These are phyloP conservation scores for Griposia aprilina DNA, from an alignment of 2,888 invertebrate species.

Conservation along the genomic window DNA sequence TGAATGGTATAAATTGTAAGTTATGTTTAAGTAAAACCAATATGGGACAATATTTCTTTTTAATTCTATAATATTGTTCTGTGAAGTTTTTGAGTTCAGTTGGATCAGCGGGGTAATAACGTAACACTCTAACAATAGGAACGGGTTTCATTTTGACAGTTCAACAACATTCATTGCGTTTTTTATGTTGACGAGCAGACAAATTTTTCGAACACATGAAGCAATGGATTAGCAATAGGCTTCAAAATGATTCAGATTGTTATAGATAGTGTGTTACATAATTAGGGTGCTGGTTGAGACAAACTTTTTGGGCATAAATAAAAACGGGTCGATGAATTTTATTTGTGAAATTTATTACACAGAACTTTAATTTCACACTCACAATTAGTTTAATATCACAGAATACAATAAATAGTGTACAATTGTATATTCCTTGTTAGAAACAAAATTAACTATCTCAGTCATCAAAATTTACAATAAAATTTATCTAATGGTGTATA, in stretches of 20 bases:
- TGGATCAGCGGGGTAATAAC: too few species aligned
- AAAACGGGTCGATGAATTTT: slow-evolving; percentile 31
- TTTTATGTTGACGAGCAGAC: too few species aligned
- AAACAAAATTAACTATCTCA: slow-evolving; percentile 66
- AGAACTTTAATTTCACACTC: slow-evolving; percentile 60
- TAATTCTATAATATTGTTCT: not conserved
- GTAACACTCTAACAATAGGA: too few species aligned
- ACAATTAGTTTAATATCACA: slow-evolving; percentile 77
- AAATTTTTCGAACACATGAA: too few species aligned
- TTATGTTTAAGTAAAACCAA: slow-evolving; percentile 42
- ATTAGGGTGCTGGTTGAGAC: too few species aligned
- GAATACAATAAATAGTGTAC: slow-evolving; percentile 68
- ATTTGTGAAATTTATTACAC: slow-evolving; percentile 62
- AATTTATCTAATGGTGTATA: slow-evolving; percentile 25
- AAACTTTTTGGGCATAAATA: not conserved
- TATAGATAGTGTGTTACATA: too few species aligned
- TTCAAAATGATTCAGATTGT: too few species aligned
- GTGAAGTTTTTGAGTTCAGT: not conserved
- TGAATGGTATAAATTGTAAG: slow-evolving; percentile 33
- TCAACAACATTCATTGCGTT: too few species aligned
- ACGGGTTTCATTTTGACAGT: too few species aligned
- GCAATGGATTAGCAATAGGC: too few species aligned
- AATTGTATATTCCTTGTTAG: slow-evolving; percentile 56
- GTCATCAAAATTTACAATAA: slow-evolving; percentile 63
- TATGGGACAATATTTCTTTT: slow-evolving; percentile 23